These are phyloP conservation scores for Apotomis betuletana DNA, from an alignment of 2,888 invertebrate genomes.

Conservation along the genomic window DNA sequence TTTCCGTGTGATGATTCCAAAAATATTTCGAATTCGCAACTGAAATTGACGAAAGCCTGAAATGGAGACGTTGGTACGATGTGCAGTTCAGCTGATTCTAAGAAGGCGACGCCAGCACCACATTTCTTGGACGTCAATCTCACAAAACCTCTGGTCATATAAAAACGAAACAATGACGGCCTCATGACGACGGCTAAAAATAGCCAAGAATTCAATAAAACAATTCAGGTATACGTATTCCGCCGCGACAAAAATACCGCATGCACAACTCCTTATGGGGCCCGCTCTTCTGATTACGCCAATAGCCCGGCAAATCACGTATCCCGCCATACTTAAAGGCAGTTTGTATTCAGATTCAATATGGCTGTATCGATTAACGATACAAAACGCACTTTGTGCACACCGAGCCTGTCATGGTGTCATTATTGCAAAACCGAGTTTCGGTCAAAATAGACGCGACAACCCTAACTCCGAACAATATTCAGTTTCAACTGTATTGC, in stretches of 20 bases:
- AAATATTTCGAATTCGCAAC: too few species aligned
- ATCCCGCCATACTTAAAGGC: constrained; percentile 55
- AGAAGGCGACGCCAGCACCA: too few species aligned
- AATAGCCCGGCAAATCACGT: constrained; percentile 47
- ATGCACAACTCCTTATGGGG: constrained; percentile 25
- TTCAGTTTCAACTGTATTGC: constrained; percentile 49
- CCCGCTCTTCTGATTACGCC: constrained; percentile 28
- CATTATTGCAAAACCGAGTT: constrained; percentile 71
- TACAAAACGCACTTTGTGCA: constrained; percentile 68
- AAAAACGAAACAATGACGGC: not conserved
- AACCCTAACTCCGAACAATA: constrained; percentile 42
- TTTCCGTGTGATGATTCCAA: too few species aligned
- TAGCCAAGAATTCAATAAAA: not conserved
- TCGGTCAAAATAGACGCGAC: constrained; percentile 58
- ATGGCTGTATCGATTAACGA: constrained; percentile 67
- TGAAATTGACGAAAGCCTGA: too few species aligned
- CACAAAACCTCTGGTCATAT: too few species aligned
- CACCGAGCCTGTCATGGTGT: constrained; percentile 66
- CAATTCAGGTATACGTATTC: not conserved
- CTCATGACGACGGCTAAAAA: not conserved
- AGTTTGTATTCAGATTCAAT: constrained; percentile 64
- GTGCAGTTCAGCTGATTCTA: too few species aligned
- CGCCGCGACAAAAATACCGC: constrained; percentile 6
- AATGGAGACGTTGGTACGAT: too few species aligned
- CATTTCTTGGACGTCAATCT: too few species aligned